Evolutionary conservation across 2,797 vertebrate genomes (phyloP).

Genomic region (Harpagifer antarcticus): DNA sequence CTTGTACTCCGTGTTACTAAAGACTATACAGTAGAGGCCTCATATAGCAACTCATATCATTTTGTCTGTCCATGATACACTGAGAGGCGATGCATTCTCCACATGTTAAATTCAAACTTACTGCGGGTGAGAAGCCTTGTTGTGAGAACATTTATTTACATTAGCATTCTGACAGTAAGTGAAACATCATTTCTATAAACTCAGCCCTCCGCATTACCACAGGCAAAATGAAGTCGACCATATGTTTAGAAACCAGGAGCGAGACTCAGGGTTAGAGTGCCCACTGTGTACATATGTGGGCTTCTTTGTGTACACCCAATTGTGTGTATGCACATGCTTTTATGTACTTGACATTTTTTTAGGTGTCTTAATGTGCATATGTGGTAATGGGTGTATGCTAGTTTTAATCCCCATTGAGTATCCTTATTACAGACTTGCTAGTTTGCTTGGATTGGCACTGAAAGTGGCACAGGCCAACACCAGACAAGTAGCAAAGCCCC

Average conservation of each 20-base stretch:
- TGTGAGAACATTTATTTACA: conserved; percentile 69
- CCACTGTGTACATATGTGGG: conserved; percentile 57
- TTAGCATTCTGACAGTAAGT: conserved; percentile 59
- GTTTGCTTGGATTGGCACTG: conserved; percentile 80
- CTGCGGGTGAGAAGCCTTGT: conserved; percentile 43
- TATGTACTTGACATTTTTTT: conserved; percentile 43
- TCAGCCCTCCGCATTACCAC: conserved; percentile 53
- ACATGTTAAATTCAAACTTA: conserved; percentile 48
- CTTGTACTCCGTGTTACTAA: conserved; percentile 25
- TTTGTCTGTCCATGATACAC: conserved; percentile 39
- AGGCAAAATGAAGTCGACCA: conserved; percentile 46
- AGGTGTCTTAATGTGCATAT: conserved; percentile 49
- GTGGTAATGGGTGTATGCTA: conserved; percentile 53
- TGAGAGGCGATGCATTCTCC: conserved; percentile 36
- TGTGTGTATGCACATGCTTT: conserved; percentile 33
- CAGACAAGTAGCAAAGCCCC: conserved; percentile 59
- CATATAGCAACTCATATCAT: conserved; percentile 32
- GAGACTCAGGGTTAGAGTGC: conserved; percentile 37
- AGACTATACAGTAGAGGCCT: conserved; percentile 33
- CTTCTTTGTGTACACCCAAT: conserved; percentile 24
- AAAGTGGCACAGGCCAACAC: conserved; percentile 56
- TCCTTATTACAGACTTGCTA: conserved; percentile 69
- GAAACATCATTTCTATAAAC: conserved; percentile 64
- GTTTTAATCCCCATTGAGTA: conserved; percentile 69
- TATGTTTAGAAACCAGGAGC: conserved; percentile 62